Evolutionary conservation across 1,140 invertebrate species (phyloP).

Genomic region (Vollenhovia emeryi): DNA sequence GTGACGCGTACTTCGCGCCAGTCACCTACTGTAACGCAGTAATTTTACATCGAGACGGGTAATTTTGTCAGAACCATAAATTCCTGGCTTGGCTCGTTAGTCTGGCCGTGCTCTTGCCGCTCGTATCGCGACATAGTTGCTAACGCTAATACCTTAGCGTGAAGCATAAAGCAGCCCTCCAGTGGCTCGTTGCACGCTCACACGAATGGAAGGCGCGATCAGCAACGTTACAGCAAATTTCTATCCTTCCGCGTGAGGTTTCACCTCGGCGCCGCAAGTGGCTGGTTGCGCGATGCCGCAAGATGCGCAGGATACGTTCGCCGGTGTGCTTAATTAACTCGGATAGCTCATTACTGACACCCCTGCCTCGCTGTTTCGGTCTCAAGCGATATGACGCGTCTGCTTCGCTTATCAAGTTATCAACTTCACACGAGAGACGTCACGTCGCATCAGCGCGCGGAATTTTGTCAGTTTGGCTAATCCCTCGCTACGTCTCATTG

Average conservation of each 20-base stretch:
- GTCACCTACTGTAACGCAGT: neutral
- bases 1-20: neutral
- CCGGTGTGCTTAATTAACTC: slow-evolving; percentile 60
- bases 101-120: slow-evolving; percentile 11
- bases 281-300: slow-evolving; percentile 47
- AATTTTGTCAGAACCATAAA: slow-evolving; percentile 46
- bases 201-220: slow-evolving; percentile 35
- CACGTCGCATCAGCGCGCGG: neutral
- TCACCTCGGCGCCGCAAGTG: slow-evolving; percentile 34
- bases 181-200: slow-evolving; percentile 7
- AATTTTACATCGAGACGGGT: slow-evolving; percentile 7
- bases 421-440: slow-evolving; percentile 26
- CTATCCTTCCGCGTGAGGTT: slow-evolving; percentile 33
- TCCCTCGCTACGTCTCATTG: neutral
- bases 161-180: slow-evolving; percentile 6
- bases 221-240: slow-evolving; percentile 53
- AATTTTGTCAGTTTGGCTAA: slow-evolving; percentile 22
- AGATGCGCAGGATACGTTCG: slow-evolving; percentile 47
- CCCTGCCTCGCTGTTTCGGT: slow-evolving; percentile 24
- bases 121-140: slow-evolving; percentile 28
- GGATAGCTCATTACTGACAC: slow-evolving; percentile 54
- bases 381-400: slow-evolving; percentile 38
- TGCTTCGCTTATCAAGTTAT: slow-evolving; percentile 56
- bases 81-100: slow-evolving; percentile 49
- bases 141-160: slow-evolving; percentile 20